Evolutionary conservation across 2,888 invertebrate genomes (phyloP).

Genomic region (Drosophila mimica): DNA sequence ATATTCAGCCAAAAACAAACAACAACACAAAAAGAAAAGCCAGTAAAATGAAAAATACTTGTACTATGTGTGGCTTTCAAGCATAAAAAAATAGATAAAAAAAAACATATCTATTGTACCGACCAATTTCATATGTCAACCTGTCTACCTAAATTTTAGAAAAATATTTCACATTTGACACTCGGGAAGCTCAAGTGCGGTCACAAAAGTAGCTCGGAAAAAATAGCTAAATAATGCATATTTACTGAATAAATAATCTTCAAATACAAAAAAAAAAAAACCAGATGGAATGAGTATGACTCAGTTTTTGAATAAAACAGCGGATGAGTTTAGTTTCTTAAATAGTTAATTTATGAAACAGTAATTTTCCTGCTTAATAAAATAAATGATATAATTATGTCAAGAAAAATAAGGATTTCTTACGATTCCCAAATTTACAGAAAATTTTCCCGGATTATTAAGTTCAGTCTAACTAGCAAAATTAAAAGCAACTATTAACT

Average conservation of each 20-base stretch:
- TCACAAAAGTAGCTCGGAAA: constrained; percentile 27
- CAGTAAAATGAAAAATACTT: constrained; percentile 7
- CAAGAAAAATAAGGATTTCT: too few relatives aligned
- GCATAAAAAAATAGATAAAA: neutral
- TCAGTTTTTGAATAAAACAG: neutral
- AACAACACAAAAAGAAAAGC: constrained; percentile 6
- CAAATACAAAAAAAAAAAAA: neutral
- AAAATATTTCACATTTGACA: constrained; percentile 45
- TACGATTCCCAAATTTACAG: too few relatives aligned
- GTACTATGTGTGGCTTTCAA: constrained; percentile 34
- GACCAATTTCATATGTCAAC: constrained; percentile 47
- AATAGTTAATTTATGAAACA: too few relatives aligned
- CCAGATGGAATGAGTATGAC: neutral
- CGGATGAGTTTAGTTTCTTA: too few relatives aligned
- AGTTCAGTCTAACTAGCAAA: neutral
- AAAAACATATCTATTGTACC: constrained; percentile 18
- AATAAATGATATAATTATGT: too few relatives aligned
- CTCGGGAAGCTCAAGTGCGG: constrained; percentile 26
- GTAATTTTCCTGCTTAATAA: too few relatives aligned
- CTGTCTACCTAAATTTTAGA: constrained; percentile 34
- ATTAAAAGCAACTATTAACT: neutral
- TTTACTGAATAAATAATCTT: neutral
- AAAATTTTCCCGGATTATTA: neutral
- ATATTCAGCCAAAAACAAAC: constrained; percentile 17
- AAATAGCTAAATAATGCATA: neutral